Evolutionary conservation across 2,797 vertebrate genomes (phyloP).

Genomic region (Spheniscus humboldti): DNA sequence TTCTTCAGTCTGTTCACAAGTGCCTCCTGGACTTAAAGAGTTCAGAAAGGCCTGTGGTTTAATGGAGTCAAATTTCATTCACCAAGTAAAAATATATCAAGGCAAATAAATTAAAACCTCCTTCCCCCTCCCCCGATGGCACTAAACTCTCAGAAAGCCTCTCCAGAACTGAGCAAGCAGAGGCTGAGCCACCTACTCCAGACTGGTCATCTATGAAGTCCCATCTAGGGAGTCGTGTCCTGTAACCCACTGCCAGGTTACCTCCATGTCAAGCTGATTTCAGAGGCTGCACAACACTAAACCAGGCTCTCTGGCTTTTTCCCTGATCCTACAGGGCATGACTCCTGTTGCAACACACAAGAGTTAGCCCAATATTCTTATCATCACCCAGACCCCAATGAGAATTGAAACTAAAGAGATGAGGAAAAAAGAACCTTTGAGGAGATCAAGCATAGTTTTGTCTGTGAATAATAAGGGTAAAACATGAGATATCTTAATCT

Average conservation of each 20-base stretch:
- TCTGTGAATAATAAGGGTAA: conserved; percentile 42
- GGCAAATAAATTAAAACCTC: neutral
- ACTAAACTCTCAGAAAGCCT: neutral
- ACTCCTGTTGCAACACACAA: neutral
- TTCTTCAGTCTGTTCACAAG: neutral
- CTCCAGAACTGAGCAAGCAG: neutral
- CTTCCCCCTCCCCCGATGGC: neutral
- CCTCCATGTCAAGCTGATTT: neutral
- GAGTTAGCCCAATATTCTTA: neutral
- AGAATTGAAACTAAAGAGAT: neutral
- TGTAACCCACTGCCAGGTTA: neutral
- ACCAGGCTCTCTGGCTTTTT: neutral
- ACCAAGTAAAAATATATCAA: neutral
- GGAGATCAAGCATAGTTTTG: neutral
- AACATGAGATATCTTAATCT: conserved; percentile 46
- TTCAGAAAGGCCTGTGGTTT: neutral
- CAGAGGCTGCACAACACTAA: neutral
- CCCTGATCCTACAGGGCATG: neutral
- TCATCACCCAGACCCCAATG: neutral
- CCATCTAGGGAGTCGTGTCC: neutral
- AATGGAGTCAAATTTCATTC: neutral
- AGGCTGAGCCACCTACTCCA: neutral
- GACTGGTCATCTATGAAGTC: neutral
- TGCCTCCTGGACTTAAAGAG: neutral
- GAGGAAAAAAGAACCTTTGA: neutral